Evolutionary conservation across 1,140 invertebrate species (phyloP).

Genomic region (Sogatella furcifera): DNA sequence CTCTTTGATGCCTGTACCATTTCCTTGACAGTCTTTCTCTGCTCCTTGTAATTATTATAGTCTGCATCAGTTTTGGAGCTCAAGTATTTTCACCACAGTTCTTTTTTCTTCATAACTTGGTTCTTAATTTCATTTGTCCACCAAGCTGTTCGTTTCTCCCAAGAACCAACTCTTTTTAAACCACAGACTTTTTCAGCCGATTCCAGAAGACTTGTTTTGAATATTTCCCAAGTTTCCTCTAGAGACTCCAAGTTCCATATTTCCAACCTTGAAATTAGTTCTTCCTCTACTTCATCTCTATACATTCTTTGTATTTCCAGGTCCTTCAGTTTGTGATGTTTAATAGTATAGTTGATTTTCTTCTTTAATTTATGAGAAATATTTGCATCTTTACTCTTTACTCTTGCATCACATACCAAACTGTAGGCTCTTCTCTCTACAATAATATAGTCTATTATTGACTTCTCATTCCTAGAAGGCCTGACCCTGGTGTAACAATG

Average conservation of each 20-base stretch:
- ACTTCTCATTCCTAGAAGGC: neutral
- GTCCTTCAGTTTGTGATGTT: neutral
- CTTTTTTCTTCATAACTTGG: slow-evolving; percentile 1
- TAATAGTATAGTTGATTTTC: neutral
- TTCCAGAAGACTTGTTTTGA: neutral
- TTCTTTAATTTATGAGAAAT: neutral
- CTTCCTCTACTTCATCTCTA: neutral
- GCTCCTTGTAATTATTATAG: neutral
- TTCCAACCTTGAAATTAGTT: neutral
- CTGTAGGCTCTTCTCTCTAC: neutral
- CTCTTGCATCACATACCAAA: neutral
- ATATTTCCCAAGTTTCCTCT: neutral
- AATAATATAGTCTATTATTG: neutral
- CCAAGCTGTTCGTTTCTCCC: neutral
- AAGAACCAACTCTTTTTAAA: neutral
- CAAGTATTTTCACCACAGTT: slow-evolving; percentile 2
- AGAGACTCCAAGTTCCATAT: neutral
- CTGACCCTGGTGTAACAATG: neutral
- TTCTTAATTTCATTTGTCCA: neutral
- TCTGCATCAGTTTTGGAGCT: neutral
- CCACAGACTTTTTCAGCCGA: slow-evolving; percentile 1
- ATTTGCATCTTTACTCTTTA: slow-evolving; percentile 2
- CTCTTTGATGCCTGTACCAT: neutral
- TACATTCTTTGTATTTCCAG: no score
- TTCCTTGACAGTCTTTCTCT: neutral